Conservation (phyloP, 2,888 invertebrate species). For the Melanotus villosus region DNA sequence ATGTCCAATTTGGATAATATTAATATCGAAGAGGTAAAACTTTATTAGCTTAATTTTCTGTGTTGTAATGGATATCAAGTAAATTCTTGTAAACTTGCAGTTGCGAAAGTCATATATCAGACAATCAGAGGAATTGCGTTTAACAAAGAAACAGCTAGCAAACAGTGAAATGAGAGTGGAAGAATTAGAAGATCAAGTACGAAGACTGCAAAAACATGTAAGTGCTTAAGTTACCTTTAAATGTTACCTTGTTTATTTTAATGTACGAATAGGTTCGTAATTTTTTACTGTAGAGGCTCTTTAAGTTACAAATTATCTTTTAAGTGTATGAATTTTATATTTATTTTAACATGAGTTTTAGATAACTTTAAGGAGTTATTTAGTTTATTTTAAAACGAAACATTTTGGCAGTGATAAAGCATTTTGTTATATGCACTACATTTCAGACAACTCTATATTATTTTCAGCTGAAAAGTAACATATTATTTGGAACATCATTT, state of each 20-base stretch:
- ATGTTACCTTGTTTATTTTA: conserved; percentile 25
- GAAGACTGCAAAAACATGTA: conserved; percentile 72
- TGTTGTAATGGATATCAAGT: no score
- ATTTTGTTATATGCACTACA: neutral
- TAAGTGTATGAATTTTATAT: neutral
- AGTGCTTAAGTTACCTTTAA: conserved; percentile 31
- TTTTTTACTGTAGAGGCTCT: conserved; percentile 14
- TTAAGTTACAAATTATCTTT: conserved; percentile 12
- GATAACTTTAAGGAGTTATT: no score
- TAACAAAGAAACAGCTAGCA: conserved; percentile 82
- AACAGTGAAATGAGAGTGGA: conserved; percentile 85
- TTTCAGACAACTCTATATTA: no score
- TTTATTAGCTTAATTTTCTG: neutral
- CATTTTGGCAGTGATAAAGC: neutral
- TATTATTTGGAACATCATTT: no score
- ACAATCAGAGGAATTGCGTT: conserved; percentile 84
- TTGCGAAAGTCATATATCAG: conserved; percentile 82
- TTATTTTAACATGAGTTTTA: neutral
- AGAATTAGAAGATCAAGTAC: conserved; percentile 84
- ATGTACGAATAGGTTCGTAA: neutral
- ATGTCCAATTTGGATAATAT: conserved; percentile 74
- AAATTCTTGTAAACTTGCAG: conserved; percentile 70
- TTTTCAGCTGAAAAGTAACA: no score
- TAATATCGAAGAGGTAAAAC: conserved; percentile 72
- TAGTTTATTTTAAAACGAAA: no score